Conservation (phyloP, 1,140 invertebrate genomes). For the Macrocentrus cingulum region DNA sequence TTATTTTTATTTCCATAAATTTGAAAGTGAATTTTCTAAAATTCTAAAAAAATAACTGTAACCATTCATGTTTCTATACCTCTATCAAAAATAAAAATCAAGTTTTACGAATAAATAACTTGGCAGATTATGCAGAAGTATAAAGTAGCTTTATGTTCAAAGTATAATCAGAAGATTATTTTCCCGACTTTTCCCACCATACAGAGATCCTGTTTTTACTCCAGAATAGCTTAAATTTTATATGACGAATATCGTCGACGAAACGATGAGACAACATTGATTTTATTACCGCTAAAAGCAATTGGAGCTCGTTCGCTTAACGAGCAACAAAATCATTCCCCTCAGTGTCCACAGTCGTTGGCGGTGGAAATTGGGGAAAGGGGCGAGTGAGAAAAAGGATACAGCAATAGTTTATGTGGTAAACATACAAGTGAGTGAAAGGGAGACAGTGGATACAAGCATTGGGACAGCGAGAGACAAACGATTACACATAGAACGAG, state of each 20-base stretch:
- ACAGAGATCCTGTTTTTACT: too few species aligned
- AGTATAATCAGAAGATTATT: too few species aligned
- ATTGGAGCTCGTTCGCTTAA: conserved; percentile 28
- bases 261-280: conserved; percentile 38
- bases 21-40: too few species aligned
- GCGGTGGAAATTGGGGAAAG: background rate
- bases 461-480: conserved; percentile 18
- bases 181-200: too few species aligned
- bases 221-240: too few species aligned
- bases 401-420: background rate
- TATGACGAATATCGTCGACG: conserved; percentile 1
- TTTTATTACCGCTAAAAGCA: conserved; percentile 42
- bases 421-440: background rate
- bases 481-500: conserved; percentile 23
- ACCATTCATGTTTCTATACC: too few species aligned
- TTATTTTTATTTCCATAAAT: too few species aligned
- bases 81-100: too few species aligned
- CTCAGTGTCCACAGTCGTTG: background rate
- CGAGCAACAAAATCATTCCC: conserved; percentile 30
- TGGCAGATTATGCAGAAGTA: too few species aligned
- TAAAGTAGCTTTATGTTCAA: too few species aligned
- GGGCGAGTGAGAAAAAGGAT: background rate
- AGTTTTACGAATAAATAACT: too few species aligned
- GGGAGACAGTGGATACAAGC: background rate
- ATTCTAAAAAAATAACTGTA: too few species aligned